Evolutionary conservation across 2,888 invertebrate species (phyloP), one percentile per base, ranked within the genome.

Genomic region (Carterocephalus palaemon): DNA sequence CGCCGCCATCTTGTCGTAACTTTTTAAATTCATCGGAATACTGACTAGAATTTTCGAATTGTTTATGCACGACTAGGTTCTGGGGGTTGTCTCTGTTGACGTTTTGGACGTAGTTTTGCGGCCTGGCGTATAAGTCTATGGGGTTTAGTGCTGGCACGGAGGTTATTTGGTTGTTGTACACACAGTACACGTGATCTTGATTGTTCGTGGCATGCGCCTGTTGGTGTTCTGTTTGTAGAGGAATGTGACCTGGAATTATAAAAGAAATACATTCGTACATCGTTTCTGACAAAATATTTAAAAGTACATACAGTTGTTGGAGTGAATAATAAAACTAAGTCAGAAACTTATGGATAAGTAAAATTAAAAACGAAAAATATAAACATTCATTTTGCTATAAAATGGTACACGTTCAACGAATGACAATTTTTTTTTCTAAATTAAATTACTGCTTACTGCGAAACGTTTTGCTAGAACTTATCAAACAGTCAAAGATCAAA

Each of bases 51-150:
- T 75, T 79, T 0, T 82, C 79, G 45, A 68, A 82, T 54, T 83
- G 76, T 56, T 75, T 64, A 17, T 82, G 74, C 0, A 85, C 52
- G 2, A 85, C 83, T 57, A 86, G 54, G 32, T 86, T 86, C 52
- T 85, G 83, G 0, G 86, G 84, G 13, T 84, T 81, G 16, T 83
- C 82, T 31, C 78, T 56, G 13, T 37, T 46, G 2, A 52, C 26
- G 10, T 51, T 75, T 50, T 77, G 80, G 0, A 70, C 49, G 49
- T 75, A 84, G 31, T 68, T 76, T 39, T 74, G 79, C 0, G 64
- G 58, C 19, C 81, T 62, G 0, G 75, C 53, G 49, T 82, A 85
- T 1, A 80, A 39, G 7, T 82, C 65, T 31, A 59, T 67, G 0
- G 60, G 38, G 39, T 59, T 61, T 22, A 62, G 23, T 3, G 62